Percentiles rank a stretch among this genome's conserved stretches.
These are phyloP conservation scores for Hydrochoerus hydrochaeris DNA, from an alignment of 2,113 vertebrate species.

Conservation along the genomic window DNA sequence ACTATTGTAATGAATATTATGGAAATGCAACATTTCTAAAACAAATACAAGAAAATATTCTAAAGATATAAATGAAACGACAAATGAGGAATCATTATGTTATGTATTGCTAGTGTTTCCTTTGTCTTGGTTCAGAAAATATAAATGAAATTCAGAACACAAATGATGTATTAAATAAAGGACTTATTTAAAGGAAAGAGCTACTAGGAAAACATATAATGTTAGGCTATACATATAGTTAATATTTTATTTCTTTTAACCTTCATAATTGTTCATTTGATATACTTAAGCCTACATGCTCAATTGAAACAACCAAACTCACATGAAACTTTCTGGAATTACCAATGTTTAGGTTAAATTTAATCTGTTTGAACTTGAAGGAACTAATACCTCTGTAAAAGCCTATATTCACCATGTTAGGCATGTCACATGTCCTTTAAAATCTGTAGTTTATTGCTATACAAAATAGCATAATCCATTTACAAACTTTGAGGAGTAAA, in stretches of 20 bases:
- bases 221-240: background rate
- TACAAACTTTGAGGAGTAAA: background rate
- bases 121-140: slow-evolving; percentile 39
- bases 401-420: background rate
- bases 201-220: slow-evolving; percentile 31
- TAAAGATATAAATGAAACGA: slow-evolving; percentile 31
- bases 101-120: background rate
- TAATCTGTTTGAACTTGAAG: background rate
- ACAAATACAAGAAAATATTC: background rate
- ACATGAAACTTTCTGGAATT: background rate
- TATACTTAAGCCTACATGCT: background rate
- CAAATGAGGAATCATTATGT: background rate
- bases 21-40: slow-evolving; percentile 45
- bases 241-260: slow-evolving; percentile 28
- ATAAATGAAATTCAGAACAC: slow-evolving; percentile 25
- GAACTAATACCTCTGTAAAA: background rate
- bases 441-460: background rate
- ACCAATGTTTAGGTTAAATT: background rate
- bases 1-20: slow-evolving; percentile 53
- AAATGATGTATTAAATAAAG: slow-evolving; percentile 4
- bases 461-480: background rate
- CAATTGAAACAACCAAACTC: slow-evolving; percentile 40
- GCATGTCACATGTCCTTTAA: background rate
- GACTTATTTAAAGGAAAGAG: background rate
- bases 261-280: slow-evolving; percentile 37